Conservation (phyloP, 2,888 invertebrate genomes). For the Drosophila rellima region DNA sequence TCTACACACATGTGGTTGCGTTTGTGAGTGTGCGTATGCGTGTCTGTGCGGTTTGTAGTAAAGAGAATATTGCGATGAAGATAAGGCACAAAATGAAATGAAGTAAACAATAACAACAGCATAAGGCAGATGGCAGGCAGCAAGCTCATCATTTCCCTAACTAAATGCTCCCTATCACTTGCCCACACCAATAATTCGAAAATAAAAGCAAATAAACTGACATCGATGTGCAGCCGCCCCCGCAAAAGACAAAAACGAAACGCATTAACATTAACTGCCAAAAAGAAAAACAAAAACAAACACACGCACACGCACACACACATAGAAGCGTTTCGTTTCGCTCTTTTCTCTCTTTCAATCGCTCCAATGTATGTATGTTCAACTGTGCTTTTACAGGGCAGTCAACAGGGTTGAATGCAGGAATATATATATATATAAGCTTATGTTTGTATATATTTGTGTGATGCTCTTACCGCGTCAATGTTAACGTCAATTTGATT, state of each 20-base stretch:
- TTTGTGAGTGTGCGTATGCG: conserved; percentile 13
- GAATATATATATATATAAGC: neutral
- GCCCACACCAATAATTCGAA: conserved; percentile 41
- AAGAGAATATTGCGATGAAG: conserved; percentile 47
- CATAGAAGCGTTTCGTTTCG: neutral
- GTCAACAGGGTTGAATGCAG: conserved; percentile 48
- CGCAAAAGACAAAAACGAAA: conserved; percentile 66
- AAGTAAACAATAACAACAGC: conserved; percentile 72
- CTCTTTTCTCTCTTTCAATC: conserved; percentile 11
- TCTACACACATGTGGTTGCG: conserved; percentile 28
- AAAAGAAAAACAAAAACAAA: conserved; percentile 67
- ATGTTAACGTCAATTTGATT: conserved; percentile 74
- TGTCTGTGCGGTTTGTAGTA: conserved; percentile 32
- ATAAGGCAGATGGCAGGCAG: conserved; percentile 51
- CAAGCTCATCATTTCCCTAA: conserved; percentile 20
- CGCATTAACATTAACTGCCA: conserved; percentile 76
- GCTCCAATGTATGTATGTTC: neutral
- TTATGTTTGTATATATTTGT: conserved; percentile 21
- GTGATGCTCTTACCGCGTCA: conserved; percentile 69
- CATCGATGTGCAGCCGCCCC: conserved; percentile 40
- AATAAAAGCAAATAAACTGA: conserved; percentile 64
- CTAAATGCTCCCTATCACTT: conserved; percentile 7
- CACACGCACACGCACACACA: conserved; percentile 1
- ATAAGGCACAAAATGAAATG: conserved; percentile 65
- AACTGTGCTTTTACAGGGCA: conserved; percentile 45